Conservation (phyloP, 1,140 invertebrate genomes). For the Papilio dardanus region DNA sequence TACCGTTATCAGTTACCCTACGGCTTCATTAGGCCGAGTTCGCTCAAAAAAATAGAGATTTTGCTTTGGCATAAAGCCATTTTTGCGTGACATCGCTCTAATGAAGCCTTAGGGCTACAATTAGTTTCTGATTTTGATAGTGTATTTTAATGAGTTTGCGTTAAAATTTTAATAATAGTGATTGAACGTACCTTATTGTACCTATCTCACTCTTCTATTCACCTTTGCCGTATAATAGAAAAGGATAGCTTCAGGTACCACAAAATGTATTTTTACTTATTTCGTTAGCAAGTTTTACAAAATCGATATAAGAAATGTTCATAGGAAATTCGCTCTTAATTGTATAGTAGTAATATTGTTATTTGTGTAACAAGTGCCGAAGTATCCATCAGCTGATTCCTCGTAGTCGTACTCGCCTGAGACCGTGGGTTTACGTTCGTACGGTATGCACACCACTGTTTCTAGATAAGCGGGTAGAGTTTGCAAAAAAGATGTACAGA, state of each 20-base stretch:
- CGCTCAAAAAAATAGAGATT: too few relatives aligned
- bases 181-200: too few relatives aligned
- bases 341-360: background rate
- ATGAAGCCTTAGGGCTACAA: too few relatives aligned
- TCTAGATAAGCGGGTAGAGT: slow-evolving; percentile 34
- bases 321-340: slow-evolving; percentile 26
- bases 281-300: slow-evolving; percentile 23
- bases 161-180: too few relatives aligned
- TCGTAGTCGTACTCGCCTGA: slow-evolving; percentile 15
- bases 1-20: background rate
- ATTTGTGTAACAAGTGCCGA: background rate
- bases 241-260: slow-evolving; percentile 16
- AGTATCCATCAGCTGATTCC: slow-evolving; percentile 29
- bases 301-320: slow-evolving; percentile 21
- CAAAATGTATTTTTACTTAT: background rate
- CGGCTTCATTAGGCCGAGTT: too few relatives aligned
- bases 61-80: too few relatives aligned
- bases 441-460: slow-evolving; percentile 16
- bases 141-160: background rate
- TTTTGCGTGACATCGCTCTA: too few relatives aligned
- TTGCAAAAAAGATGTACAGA: background rate
- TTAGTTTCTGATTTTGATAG: background rate
- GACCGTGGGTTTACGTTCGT: slow-evolving; percentile 26
- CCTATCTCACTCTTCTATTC: background rate
- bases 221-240: background rate